A percentile compares a stretch with the other conserved stretches of the same genome.
Conservation (phyloP, 1,140 invertebrate genomes). For the Tetragnatha versicolor region DNA sequence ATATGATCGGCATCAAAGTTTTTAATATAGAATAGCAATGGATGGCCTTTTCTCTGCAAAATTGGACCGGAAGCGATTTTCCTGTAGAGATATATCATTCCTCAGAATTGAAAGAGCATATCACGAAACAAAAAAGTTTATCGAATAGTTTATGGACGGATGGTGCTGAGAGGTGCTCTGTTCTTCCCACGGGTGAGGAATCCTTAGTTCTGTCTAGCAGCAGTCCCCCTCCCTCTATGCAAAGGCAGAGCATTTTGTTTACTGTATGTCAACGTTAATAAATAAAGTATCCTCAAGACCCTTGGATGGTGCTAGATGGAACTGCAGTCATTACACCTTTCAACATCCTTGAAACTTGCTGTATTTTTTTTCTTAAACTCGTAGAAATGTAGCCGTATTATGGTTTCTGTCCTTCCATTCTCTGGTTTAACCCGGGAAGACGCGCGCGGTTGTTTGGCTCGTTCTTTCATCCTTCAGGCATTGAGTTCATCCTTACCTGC, state of each 20-base stretch:
- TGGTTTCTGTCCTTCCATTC: too few species aligned
- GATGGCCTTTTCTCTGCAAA: slow-evolving; percentile 7
- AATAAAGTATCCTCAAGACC: slow-evolving; percentile 54
- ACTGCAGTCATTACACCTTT: too few species aligned
- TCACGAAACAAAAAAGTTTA: slow-evolving; percentile 14
- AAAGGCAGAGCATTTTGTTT: slow-evolving; percentile 41
- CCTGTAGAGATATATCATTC: slow-evolving; percentile 35
- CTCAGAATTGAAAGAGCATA: slow-evolving; percentile 42
- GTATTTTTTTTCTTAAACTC: too few species aligned
- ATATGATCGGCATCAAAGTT: slow-evolving; percentile 13
- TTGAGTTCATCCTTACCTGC: too few species aligned
- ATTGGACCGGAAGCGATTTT: neutral
- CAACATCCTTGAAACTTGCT: too few species aligned
- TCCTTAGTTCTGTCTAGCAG: slow-evolving; percentile 47
- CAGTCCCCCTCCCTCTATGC: slow-evolving; percentile 41
- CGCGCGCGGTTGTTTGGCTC: too few species aligned
- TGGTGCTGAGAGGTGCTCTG: slow-evolving; percentile 52
- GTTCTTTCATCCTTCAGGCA: too few species aligned
- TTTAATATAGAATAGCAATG: slow-evolving; percentile 10
- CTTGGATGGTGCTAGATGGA: slow-evolving; percentile 54
- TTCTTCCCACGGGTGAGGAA: slow-evolving; percentile 39
- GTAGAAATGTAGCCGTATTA: too few species aligned
- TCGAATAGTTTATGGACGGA: slow-evolving; percentile 34
- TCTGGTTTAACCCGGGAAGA: too few species aligned
- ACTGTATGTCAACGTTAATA: slow-evolving; percentile 36